These are phyloP conservation scores for Hirudo medicinalis DNA, from an alignment of 1,140 invertebrate species.

Conservation along the genomic window DNA sequence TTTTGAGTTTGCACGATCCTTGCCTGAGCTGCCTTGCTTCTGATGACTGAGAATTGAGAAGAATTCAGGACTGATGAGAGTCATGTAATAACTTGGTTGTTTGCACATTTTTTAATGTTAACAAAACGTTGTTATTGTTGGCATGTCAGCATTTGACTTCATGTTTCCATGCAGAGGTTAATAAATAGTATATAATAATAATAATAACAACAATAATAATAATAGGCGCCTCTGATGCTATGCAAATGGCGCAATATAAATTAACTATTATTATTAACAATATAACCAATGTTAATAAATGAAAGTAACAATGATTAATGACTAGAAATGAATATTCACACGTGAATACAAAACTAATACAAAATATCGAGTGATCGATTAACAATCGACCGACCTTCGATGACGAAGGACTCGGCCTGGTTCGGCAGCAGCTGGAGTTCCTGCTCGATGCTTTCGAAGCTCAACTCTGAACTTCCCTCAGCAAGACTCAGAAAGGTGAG, in stretches of 20 bases:
- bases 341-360: too few species aligned
- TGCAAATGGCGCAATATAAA: background rate
- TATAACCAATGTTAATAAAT: too few species aligned
- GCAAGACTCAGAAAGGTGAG: conserved; percentile 92
- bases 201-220: too few species aligned
- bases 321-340: too few species aligned
- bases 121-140: background rate
- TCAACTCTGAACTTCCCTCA: conserved; percentile 75
- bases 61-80: conserved; percentile 6
- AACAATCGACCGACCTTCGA: conserved; percentile 67
- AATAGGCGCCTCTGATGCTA: background rate
- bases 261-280: too few species aligned
- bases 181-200: too few species aligned
- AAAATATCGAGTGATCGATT: too few species aligned
- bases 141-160: background rate
- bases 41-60: conserved; percentile 56
- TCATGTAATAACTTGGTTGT: too few species aligned
- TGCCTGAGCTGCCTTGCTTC: conserved; percentile 80
- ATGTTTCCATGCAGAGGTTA: too few species aligned
- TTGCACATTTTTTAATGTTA: too few species aligned
- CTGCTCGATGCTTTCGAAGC: conserved; percentile 69
- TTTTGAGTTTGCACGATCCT: conserved; percentile 78
- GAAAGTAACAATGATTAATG: too few species aligned
- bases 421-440: conserved; percentile 72
- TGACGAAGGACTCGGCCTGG: conserved; percentile 86